Evolutionary conservation across 2,888 invertebrate genomes (phyloP).

Genomic region (Incurvaria masculella): DNA sequence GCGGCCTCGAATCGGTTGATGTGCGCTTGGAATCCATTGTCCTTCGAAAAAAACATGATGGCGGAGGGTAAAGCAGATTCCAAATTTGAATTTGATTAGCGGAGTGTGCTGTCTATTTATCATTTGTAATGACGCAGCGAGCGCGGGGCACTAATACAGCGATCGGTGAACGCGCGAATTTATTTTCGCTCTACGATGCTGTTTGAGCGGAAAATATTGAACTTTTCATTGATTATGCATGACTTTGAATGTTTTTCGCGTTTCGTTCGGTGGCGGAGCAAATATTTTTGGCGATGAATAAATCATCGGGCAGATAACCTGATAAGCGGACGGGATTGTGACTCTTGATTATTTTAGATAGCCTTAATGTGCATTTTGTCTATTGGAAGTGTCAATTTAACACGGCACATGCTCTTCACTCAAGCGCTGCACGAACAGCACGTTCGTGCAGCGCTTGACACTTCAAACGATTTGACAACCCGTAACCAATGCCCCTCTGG

Average conservation of each 20-base stretch:
- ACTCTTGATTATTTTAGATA: neutral
- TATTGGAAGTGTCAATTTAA: no score
- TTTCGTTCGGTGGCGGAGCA: neutral
- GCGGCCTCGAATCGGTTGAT: slow-evolving; percentile 22
- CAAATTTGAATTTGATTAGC: slow-evolving; percentile 58
- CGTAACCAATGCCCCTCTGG: no score
- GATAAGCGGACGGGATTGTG: neutral
- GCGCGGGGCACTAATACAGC: slow-evolving; percentile 44
- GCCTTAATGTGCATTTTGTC: no score
- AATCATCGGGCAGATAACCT: neutral
- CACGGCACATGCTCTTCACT: no score
- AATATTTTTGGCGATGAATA: neutral
- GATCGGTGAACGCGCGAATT: slow-evolving; percentile 52
- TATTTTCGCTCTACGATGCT: slow-evolving; percentile 39
- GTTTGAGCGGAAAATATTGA: slow-evolving; percentile 48
- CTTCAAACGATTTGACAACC: no score
- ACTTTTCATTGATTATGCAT: slow-evolving; percentile 38
- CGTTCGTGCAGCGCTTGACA: no score
- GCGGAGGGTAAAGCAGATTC: slow-evolving; percentile 48
- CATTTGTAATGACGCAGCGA: slow-evolving; percentile 50
- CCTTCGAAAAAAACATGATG: slow-evolving; percentile 24
- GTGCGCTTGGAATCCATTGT: slow-evolving; percentile 32
- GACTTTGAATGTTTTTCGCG: slow-evolving; percentile 22
- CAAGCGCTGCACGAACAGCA: no score
- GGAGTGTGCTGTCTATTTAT: slow-evolving; percentile 55